Evolutionary conservation across 2,113 vertebrate genomes (phyloP), one percentile per base, ranked within the genome.

Genomic region (Cepphus grylle): DNA sequence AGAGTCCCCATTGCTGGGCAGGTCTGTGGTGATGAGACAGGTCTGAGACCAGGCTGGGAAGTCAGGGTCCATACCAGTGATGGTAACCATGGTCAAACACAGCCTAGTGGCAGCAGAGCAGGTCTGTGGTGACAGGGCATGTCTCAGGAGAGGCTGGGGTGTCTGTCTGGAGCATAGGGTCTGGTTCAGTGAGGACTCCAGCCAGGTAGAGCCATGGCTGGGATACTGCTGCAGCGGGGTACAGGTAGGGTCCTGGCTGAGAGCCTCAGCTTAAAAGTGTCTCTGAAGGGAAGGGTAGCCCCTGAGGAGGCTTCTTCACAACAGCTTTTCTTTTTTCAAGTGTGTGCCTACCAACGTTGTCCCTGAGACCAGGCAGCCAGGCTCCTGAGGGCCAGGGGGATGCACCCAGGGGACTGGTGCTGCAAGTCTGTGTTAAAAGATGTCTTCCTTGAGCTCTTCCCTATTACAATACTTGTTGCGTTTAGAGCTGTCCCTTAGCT

Each of bases 141-240:
- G 25, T 49, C 36, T 81, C 70, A 45, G 38, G 34, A 45, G 62
- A 53, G n/a, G 25, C 25, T 18, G 14, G 34, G 22, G 8, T 21
- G 40, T 32, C 55, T 5, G 29, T 30, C 25, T n/a, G n/a, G 47
- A 52, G 13, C 12, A 4, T 4, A 34, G 43, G 32, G 27, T 21
- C 23, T 6, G 16, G 4, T 40, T 61, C n/a, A n/a, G 32, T 1
- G 1, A 26, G 52, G 43, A 7, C 29, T 7, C 45, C 4, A 6
- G 52, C 7, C 18, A 20, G 34, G 12, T 4, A 9, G 8, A n/a
- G n/a, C 15, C 11, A 21, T 10, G 67, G 14, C 59, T 36, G 45
- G 0, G 3, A 8, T n/a, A 21, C 25, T 61, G 38, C 38, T n/a
- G 34, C 8, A 5, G 13, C 0, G 1, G 43, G 21, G 30, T 40